A percentile compares a stretch with the other conserved stretches of the same genome.
Evolutionary conservation across 2,888 invertebrate species (phyloP).

Genomic region (Norana najaformis): DNA sequence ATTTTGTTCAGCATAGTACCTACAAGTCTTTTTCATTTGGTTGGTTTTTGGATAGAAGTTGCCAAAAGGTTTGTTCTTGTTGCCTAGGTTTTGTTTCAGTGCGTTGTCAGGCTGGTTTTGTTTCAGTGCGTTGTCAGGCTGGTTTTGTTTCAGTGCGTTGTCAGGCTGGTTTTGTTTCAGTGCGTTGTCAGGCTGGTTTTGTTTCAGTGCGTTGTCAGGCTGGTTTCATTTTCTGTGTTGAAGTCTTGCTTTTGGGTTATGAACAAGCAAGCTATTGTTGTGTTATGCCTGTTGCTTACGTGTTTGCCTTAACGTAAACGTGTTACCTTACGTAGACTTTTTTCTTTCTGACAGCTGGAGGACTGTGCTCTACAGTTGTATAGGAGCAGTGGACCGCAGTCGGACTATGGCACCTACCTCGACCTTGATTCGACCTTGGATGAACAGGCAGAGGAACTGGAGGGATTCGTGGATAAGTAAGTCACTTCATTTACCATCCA

Average conservation of each 20-base stretch:
- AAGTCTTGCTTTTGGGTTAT: background rate
- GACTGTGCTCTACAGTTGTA: constrained; percentile 96
- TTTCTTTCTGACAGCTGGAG: constrained; percentile 89
- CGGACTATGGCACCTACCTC: constrained; percentile 93
- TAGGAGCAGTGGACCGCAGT: constrained; percentile 74
- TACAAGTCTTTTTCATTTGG: background rate
- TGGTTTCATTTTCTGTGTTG: background rate
- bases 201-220: background rate
- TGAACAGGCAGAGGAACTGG: constrained; percentile 96
- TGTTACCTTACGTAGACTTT: constrained; percentile 57
- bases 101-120: background rate
- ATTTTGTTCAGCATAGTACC: background rate
- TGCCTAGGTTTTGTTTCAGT: background rate
- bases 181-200: background rate
- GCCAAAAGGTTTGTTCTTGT: background rate
- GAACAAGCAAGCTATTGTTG: background rate
- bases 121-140: background rate
- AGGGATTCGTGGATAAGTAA: constrained; percentile 91
- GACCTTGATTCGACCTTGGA: constrained; percentile 94
- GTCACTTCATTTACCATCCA: constrained; percentile 56
- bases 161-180: background rate
- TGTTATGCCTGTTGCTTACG: too few species aligned
- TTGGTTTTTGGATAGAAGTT: background rate
- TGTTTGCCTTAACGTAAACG: too few species aligned
- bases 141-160: background rate